Conservation (phyloP, 1,140 invertebrate species). For the Pectinophora gossypiella region DNA sequence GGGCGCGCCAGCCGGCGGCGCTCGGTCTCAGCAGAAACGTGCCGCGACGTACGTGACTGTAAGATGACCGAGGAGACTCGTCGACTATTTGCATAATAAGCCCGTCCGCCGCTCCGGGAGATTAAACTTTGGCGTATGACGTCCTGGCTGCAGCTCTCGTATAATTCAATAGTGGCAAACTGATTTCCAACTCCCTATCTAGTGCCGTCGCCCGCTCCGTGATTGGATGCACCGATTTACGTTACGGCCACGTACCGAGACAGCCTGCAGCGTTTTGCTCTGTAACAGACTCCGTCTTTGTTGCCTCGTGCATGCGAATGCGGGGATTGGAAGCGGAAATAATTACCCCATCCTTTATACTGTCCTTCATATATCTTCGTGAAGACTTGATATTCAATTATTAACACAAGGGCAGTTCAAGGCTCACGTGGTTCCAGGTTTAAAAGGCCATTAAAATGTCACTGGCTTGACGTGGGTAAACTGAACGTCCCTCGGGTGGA, state of each 20-base stretch:
- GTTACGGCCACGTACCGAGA: constrained; percentile 28
- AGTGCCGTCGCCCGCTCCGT: constrained; percentile 27
- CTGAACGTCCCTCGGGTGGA: constrained; percentile 28
- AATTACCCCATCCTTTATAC: constrained; percentile 43
- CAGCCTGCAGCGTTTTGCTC: constrained; percentile 35
- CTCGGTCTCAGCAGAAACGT: constrained; percentile 2
- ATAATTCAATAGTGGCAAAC: constrained; percentile 72
- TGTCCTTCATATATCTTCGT: constrained; percentile 26
- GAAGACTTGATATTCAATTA: constrained; percentile 27
- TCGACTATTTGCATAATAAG: constrained; percentile 68
- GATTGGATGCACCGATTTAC: constrained; percentile 54
- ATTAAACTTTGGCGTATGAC: constrained; percentile 69
- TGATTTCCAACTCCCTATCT: constrained; percentile 52
- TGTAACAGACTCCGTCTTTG: constrained; percentile 39
- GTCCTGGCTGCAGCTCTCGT: constrained; percentile 57
- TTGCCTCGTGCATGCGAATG: constrained; percentile 35
- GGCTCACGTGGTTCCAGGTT: constrained; percentile 41
- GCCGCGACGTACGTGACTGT: constrained; percentile 43
- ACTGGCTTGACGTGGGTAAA: constrained; percentile 49
- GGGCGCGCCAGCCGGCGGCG: constrained; percentile 3
- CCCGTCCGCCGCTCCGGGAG: constrained; percentile 54
- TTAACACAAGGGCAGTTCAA: constrained; percentile 22
- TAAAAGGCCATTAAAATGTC: constrained; percentile 63
- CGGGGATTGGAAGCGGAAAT: constrained; percentile 41
- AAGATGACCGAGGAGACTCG: constrained; percentile 52